Conservation (phyloP, 2,888 invertebrate genomes). For the Himalopsyche kuldschensis region DNA sequence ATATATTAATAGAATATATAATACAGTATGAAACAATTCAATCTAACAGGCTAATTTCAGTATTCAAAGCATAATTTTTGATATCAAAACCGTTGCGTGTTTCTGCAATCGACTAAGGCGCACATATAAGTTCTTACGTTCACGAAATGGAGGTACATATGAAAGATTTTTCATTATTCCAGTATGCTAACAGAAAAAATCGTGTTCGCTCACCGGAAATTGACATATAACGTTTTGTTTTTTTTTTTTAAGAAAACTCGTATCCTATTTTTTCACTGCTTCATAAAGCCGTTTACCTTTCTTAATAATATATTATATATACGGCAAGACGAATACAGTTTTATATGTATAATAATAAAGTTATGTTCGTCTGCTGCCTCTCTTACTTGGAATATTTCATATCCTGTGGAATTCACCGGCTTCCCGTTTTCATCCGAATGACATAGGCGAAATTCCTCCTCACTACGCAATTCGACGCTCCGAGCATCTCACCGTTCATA, state of each 20-base stretch:
- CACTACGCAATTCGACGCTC: not conserved
- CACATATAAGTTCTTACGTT: too few species aligned
- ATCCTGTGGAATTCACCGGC: conserved; percentile 37
- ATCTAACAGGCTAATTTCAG: too few species aligned
- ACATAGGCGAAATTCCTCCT: conserved; percentile 28
- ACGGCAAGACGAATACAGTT: not conserved
- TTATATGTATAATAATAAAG: not conserved
- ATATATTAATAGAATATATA: too few species aligned
- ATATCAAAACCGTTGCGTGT: too few species aligned
- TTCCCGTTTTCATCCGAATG: conserved; percentile 22
- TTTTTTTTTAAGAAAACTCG: not conserved
- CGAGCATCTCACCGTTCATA: not conserved
- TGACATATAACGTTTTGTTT: not conserved
- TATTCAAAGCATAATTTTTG: too few species aligned
- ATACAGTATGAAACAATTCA: too few species aligned
- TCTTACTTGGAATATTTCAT: conserved; percentile 32
- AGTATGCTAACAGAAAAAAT: not conserved
- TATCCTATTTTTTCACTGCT: not conserved
- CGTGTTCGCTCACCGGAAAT: not conserved
- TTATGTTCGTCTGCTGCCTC: not conserved
- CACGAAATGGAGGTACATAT: too few species aligned
- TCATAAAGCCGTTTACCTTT: conserved; percentile 1
- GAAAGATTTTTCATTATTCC: not conserved
- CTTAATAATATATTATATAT: not conserved
- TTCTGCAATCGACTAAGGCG: too few species aligned